Evolutionary conservation across 1,140 invertebrate genomes (phyloP), one percentile per base, ranked within the genome.

Genomic region (Palaemon carinicauda): DNA sequence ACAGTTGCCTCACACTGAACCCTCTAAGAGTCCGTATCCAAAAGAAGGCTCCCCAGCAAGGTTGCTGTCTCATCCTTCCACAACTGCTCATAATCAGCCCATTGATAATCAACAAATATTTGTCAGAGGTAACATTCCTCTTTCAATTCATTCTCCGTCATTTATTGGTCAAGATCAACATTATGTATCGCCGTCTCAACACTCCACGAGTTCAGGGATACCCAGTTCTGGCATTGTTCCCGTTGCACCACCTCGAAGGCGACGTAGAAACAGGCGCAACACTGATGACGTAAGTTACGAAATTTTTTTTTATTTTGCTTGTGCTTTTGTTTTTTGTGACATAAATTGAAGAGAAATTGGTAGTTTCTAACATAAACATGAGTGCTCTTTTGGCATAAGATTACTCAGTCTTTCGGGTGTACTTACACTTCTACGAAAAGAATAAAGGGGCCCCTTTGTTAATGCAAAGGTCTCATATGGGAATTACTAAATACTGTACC

Each of bases 221-320:
- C 50, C 60, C 52, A 29, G 21, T 69, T 24, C 60, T 29, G 29
- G 60, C 60, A 29, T 53, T 31, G 60, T 86, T 33, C 83, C 83
- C n/a, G 83, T 86, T 33, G 83, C 83, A 33, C 83, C 83, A 54
- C 83, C 83, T 21, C 79, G 83, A 80, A 86, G 51, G 74, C 29
- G 78, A 74, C 60, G 77, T 33, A 80, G 77, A 31, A 80, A 86
- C n/a, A 79, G 77, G 29, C 65, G 53, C 41, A 80, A 53, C 77
- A 86, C 77, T 52, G 83, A 86, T 86, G 83, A 82, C 74, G 80
- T 82, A 31, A 82, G 80, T 82, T 17, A 14, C 21, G 12, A 27
- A 14, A n/a, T n/a, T n/a, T n/a, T n/a, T n/a, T n/a, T 12, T 14
- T 7, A 1, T 9, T 74, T 33, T 74, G 2, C 15, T n/a, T 27